Percentiles rank a stretch among this genome's conserved stretches.
These are phyloP conservation scores for Pissodes strobi DNA, from an alignment of 1,140 invertebrate genomes.

Conservation along the genomic window DNA sequence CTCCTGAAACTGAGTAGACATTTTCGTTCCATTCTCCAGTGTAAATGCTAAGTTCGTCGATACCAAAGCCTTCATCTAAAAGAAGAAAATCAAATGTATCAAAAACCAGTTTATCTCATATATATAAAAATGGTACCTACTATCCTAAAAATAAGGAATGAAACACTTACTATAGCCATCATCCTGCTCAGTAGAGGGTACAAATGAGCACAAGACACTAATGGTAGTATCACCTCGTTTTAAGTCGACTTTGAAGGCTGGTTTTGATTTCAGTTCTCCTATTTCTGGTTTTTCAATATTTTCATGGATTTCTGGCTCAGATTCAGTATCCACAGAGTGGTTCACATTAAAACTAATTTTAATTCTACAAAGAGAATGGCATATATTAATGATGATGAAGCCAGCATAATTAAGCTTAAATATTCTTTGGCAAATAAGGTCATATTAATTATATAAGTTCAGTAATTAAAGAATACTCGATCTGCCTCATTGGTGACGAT, in stretches of 20 bases:
- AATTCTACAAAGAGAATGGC: slow-evolving; percentile 62
- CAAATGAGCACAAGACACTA: slow-evolving; percentile 81
- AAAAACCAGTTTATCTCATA: slow-evolving; percentile 10
- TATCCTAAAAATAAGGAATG: neutral
- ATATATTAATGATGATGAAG: slow-evolving; percentile 35
- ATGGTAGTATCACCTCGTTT: slow-evolving; percentile 74
- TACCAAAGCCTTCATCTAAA: slow-evolving; percentile 81
- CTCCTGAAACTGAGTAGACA: slow-evolving; percentile 83
- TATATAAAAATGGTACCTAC: neutral
- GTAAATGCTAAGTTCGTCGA: slow-evolving; percentile 85
- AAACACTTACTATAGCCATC: slow-evolving; percentile 72
- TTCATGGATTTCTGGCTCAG: slow-evolving; percentile 66
- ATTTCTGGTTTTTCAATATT: slow-evolving; percentile 71
- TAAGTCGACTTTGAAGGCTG: slow-evolving; percentile 84
- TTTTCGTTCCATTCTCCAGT: slow-evolving; percentile 83
- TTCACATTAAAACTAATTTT: slow-evolving; percentile 84
- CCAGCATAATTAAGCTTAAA: no score
- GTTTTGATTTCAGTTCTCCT: slow-evolving; percentile 84
- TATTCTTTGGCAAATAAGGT: no score
- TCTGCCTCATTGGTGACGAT: no score
- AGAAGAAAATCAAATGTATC: slow-evolving; percentile 28
- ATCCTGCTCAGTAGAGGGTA: slow-evolving; percentile 66
- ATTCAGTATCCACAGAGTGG: slow-evolving; percentile 82
- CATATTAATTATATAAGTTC: no score
- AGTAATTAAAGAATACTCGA: no score